These are phyloP conservation scores for Diglossa brunneiventris DNA, from an alignment of 2,113 vertebrate species.

Conservation along the genomic window DNA sequence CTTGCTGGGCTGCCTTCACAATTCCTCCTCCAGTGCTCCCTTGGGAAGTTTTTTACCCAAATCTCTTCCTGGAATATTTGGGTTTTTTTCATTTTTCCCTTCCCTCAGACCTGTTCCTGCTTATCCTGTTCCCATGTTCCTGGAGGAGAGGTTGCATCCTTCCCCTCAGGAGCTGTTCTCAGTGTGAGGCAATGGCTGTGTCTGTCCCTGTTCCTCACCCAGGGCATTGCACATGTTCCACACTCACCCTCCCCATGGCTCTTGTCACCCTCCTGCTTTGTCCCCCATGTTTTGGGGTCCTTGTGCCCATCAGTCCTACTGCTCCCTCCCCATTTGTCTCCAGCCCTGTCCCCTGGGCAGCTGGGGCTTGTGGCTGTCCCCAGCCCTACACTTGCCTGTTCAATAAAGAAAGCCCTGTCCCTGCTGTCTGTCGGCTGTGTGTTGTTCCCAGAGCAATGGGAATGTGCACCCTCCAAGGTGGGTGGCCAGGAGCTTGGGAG, in stretches of 20 bases:
- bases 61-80: conserved; percentile 11
- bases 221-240: not conserved
- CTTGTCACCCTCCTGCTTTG: not conserved
- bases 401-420: conserved; percentile 37
- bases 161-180: not conserved
- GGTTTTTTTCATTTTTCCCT: not conserved
- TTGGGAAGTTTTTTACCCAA: conserved; percentile 54
- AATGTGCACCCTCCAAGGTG: not conserved
- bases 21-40: not conserved
- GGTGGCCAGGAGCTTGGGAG: not conserved
- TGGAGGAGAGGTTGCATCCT: not conserved
- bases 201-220: not conserved
- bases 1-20: not conserved
- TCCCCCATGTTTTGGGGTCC: not conserved
- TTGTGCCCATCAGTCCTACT: accelerated
- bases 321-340: not conserved
- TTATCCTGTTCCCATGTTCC: not conserved
- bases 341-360: not conserved
- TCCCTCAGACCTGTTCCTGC: not conserved
- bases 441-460: not conserved
- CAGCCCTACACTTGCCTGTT: not conserved
- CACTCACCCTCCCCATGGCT: accelerated
- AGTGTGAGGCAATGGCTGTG: accelerated
- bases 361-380: accelerated
- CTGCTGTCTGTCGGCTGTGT: not conserved